phyloP scores from a whole-genome alignment of 1,140 invertebrate species.

The Matsumurasca onukii region DNA sequence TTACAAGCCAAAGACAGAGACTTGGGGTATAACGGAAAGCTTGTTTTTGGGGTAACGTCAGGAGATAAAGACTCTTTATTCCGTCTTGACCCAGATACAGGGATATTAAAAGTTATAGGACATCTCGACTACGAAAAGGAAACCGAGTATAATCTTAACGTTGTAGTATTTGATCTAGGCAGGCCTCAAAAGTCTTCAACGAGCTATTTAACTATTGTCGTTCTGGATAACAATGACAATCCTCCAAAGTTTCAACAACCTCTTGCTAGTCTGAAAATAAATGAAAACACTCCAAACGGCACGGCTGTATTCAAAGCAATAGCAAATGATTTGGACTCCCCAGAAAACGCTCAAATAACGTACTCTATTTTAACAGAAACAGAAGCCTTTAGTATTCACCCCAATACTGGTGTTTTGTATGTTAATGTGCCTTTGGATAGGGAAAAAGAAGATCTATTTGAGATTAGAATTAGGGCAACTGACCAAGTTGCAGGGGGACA shows the following conservation, averaged over 20 bases:
- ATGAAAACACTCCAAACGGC: conserved; percentile 82
- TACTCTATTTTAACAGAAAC: conserved; percentile 80
- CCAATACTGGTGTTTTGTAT: conserved; percentile 69
- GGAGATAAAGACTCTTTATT: conserved; percentile 89
- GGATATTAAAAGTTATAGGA: conserved; percentile 78
- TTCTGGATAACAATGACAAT: conserved; percentile 85
- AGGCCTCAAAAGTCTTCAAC: conserved; percentile 75
- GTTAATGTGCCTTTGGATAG: conserved; percentile 77
- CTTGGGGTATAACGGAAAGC: conserved; percentile 85
- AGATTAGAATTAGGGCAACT: conserved; percentile 76
- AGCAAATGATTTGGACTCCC: conserved; percentile 82
- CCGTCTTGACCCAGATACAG: conserved; percentile 78
- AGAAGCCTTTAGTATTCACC: conserved; percentile 79
- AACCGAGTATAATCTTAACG: conserved; percentile 79
- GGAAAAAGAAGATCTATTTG: conserved; percentile 78
- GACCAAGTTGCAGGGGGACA: conserved; percentile 65
- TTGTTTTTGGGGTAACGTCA: conserved; percentile 81
- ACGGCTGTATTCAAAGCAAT: conserved; percentile 78
- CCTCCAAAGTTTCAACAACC: conserved; percentile 79
- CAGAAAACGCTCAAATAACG: conserved; percentile 73
- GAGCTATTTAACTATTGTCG: conserved; percentile 69
- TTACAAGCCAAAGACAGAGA: conserved; percentile 79
- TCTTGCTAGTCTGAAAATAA: conserved; percentile 76
- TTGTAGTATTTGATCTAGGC: conserved; percentile 86
- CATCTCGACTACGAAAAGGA: conserved; percentile 88